Evolutionary conservation across 2,113 vertebrate species (phyloP).

Genomic region (Hippocampus zosterae): DNA sequence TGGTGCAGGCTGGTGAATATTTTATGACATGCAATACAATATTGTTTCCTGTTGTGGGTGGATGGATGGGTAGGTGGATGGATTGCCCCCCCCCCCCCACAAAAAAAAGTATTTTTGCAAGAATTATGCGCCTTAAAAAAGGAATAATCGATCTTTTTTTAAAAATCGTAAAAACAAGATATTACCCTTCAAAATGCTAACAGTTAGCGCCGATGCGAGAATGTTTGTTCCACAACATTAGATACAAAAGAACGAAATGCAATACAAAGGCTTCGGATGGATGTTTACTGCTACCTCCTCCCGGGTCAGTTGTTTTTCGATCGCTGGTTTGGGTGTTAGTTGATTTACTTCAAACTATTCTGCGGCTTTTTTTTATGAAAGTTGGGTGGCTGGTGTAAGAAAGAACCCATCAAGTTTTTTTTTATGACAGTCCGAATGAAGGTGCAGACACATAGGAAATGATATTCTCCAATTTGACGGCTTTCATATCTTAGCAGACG

Average conservation of each 20-base stretch:
- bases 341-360: too few relatives aligned
- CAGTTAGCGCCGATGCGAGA: too few relatives aligned
- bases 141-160: background rate
- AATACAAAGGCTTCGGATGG: background rate
- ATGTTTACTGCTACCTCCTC: background rate
- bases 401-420: too few relatives aligned
- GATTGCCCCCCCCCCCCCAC: background rate
- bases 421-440: too few relatives aligned
- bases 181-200: background rate
- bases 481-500: background rate
- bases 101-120: background rate
- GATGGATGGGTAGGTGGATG: background rate
- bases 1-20: slow-evolving; percentile 25
- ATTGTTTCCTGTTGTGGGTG: background rate
- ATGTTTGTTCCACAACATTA: background rate
- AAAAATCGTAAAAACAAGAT: background rate
- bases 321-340: too few relatives aligned
- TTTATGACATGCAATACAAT: slow-evolving; percentile 1
- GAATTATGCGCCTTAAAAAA: background rate
- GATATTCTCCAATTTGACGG: background rate
- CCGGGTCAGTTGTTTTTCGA: too few relatives aligned
- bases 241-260: background rate
- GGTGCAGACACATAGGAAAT: too few relatives aligned
- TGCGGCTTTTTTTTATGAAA: background rate
- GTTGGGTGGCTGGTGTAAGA: background rate